A percentile compares a stretch with the other conserved stretches of the same genome.
phyloP scores from a whole-genome alignment of 2,888 invertebrate genomes.

The Temnothorax ravouxi region DNA sequence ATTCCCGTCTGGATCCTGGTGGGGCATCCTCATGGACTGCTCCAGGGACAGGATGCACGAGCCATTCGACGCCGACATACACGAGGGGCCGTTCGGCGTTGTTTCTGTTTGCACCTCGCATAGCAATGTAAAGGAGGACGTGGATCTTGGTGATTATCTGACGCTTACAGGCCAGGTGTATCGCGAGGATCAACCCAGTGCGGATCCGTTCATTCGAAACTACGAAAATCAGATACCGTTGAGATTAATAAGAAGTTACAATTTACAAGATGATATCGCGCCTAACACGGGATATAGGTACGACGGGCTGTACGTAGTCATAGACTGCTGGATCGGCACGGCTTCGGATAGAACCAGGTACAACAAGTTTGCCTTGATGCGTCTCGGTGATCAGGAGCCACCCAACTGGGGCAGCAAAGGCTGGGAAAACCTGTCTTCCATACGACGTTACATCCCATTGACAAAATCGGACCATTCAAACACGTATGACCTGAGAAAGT shows the following conservation, averaged over 20 bases:
- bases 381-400: slow-evolving; percentile 78
- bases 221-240: slow-evolving; percentile 81
- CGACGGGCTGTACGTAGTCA: slow-evolving; percentile 82
- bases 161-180: slow-evolving; percentile 79
- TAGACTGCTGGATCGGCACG: slow-evolving; percentile 80
- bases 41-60: slow-evolving; percentile 82
- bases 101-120: slow-evolving; percentile 82
- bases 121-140: slow-evolving; percentile 76
- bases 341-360: slow-evolving; percentile 72
- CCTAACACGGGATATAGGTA: slow-evolving; percentile 84
- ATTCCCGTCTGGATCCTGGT: slow-evolving; percentile 83
- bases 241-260: slow-evolving; percentile 82
- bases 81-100: slow-evolving; percentile 81
- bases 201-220: slow-evolving; percentile 79
- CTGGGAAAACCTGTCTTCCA: neutral
- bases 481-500: slow-evolving; percentile 59
- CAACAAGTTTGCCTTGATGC: slow-evolving; percentile 81
- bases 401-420: slow-evolving; percentile 71
- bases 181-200: slow-evolving; percentile 45
- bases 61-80: slow-evolving; percentile 80
- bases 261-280: slow-evolving; percentile 80
- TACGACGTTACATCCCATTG: neutral
- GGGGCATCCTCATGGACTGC: slow-evolving; percentile 85
- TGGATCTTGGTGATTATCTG: slow-evolving; percentile 81
- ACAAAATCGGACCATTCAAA: neutral